Conservation (phyloP, 2,888 invertebrate genomes). For the Pollenia griseotomentosa region DNA sequence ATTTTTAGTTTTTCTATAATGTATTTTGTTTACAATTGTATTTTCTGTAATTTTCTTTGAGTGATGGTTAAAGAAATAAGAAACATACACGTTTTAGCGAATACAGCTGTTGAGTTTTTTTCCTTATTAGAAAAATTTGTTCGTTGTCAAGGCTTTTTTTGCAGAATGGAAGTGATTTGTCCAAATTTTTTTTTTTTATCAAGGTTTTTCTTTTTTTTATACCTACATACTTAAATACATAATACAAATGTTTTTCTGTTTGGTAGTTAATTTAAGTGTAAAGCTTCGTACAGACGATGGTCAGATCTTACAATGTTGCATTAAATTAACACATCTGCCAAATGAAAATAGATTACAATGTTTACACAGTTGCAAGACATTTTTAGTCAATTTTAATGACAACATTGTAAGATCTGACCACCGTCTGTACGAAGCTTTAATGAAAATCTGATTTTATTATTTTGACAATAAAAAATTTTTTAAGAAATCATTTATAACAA, state of each 20-base stretch:
- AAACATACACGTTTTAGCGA: background rate
- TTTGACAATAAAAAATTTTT: too few relatives aligned
- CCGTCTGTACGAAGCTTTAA: too few relatives aligned
- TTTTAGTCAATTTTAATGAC: too few relatives aligned
- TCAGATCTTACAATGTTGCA: too few relatives aligned
- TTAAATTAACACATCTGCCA: too few relatives aligned
- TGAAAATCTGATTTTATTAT: too few relatives aligned
- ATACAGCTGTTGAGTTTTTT: conserved; percentile 59
- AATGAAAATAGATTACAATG: too few relatives aligned
- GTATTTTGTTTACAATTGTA: conserved; percentile 1
- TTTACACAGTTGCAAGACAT: too few relatives aligned
- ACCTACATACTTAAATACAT: background rate
- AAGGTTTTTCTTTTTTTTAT: conserved; percentile 70
- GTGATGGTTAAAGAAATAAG: background rate
- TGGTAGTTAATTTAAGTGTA: background rate
- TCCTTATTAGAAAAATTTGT: conserved; percentile 27
- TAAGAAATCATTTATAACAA: too few relatives aligned
- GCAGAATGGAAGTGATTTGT: background rate
- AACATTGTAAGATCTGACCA: too few relatives aligned
- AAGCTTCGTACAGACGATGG: too few relatives aligned
- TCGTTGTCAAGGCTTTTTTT: conserved; percentile 61
- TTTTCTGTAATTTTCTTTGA: background rate
- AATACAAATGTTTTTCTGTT: background rate
- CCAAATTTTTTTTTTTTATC: background rate
- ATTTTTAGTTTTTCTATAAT: conserved; percentile 25